Percentiles rank a stretch among this genome's conserved stretches.
Evolutionary conservation across 1,140 invertebrate species (phyloP).

Genomic region (Bombyx mandarina): DNA sequence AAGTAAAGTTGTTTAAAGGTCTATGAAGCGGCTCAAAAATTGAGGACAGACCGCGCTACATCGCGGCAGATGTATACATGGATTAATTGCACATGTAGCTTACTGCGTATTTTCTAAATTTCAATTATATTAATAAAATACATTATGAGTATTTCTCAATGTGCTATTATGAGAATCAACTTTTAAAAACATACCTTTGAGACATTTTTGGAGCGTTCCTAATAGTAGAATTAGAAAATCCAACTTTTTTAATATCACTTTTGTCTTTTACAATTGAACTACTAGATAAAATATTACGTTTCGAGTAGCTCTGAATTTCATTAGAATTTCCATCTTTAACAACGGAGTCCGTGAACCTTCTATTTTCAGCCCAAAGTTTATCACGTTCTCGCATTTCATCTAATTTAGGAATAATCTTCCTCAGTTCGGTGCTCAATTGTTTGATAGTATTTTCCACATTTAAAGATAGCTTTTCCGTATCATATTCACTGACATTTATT

Average conservation of each 20-base stretch:
- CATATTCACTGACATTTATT: constrained; percentile 55
- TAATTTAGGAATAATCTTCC: constrained; percentile 63
- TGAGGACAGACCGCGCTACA: too few relatives aligned
- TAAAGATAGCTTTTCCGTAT: constrained; percentile 48
- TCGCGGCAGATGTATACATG: too few relatives aligned
- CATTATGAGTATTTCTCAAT: too few relatives aligned
- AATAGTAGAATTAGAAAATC: constrained; percentile 8
- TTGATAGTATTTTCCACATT: constrained; percentile 64
- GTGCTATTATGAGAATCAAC: too few relatives aligned
- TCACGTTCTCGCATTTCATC: constrained; percentile 62
- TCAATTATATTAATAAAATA: too few relatives aligned
- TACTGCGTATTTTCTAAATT: too few relatives aligned
- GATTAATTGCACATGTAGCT: too few relatives aligned
- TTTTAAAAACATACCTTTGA: constrained; percentile 8
- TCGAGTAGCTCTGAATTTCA: constrained; percentile 28
- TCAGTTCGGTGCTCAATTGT: constrained; percentile 56
- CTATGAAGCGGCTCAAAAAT: too few relatives aligned
- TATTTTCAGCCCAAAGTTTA: constrained; percentile 44
- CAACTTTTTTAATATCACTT: constrained; percentile 4
- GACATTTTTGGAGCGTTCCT: constrained; percentile 8
- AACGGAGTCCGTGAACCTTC: constrained; percentile 29
- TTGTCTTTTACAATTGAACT: constrained; percentile 5
- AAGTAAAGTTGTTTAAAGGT: too few relatives aligned
- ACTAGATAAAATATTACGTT: constrained; percentile 8
- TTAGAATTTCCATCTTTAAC: constrained; percentile 48